These are phyloP conservation scores for Pollenia angustigena DNA, from an alignment of 2,888 invertebrate genomes.

Conservation along the genomic window DNA sequence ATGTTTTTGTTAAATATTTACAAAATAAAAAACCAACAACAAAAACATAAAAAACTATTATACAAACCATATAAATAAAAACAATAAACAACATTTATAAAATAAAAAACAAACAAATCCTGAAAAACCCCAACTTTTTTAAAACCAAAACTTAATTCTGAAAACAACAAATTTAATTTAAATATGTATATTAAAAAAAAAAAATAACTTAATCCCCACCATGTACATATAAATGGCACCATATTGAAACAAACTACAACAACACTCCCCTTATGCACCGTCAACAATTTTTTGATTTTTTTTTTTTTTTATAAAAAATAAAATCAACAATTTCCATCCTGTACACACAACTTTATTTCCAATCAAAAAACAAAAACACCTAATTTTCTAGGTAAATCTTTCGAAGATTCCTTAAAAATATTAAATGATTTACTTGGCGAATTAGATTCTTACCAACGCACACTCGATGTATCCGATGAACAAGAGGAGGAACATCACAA, in stretches of 20 bases:
- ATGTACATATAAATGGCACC: constrained; percentile 67
- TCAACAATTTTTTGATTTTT: constrained; percentile 38
- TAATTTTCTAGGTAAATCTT: constrained; percentile 83
- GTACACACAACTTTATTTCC: constrained; percentile 34
- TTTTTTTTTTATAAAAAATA: constrained; percentile 24
- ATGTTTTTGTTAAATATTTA: constrained; percentile 50
- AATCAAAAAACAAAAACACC: constrained; percentile 66
- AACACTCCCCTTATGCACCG: constrained; percentile 59
- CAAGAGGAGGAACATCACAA: constrained; percentile 71
- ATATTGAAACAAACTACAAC: constrained; percentile 50
- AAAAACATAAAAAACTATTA: constrained; percentile 8
- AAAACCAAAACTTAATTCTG: constrained; percentile 13
- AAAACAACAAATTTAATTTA: constrained; percentile 42
- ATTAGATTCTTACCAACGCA: constrained; percentile 85
- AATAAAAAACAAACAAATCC: constrained; percentile 31
- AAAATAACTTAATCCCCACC: constrained; percentile 41
- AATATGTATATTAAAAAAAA: constrained; percentile 1
- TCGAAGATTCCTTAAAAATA: constrained; percentile 85
- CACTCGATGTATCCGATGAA: constrained; percentile 83
- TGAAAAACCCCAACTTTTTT: constrained; percentile 7
- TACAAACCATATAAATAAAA: background rate
- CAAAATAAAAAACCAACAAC: constrained; percentile 25
- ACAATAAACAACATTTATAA: constrained; percentile 26
- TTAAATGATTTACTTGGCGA: constrained; percentile 85
- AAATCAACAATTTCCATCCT: constrained; percentile 26